Base-by-base conservation (phyloP, 2,113 vertebrate genomes). In the Atlantisia rogersi region DNA sequence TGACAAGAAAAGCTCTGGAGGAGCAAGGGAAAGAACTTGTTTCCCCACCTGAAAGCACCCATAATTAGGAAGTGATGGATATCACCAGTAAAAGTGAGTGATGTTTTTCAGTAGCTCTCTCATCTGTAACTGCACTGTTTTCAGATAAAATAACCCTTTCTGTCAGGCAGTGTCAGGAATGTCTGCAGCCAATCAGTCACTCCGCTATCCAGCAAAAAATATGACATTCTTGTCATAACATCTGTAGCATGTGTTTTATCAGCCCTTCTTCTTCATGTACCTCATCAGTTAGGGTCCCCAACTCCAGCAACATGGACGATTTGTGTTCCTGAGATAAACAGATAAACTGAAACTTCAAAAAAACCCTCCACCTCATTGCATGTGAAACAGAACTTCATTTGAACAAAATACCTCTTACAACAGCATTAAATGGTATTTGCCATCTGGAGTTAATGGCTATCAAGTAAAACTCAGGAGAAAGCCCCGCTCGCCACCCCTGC, bases 121-220 rank as follows among this genome's bases (percentile, higher is more conserved):
- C 95, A 97, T 97, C 95, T 96, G 96, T 96, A 97, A 96, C 95
- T 80, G 82, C 86, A 91, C 91, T 95, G 94, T 89, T 97, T 97
- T 94, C 94, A 97, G 95, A 97, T 96, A 97, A 96, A 96, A 97
- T 96, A 97, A 97, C 97, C 95, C 88, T 71, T 96, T 95, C 88
- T 94, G 94, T 95, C 97, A 96, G 78, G n/a, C 76, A 86, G 90
- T 86, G 95, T 96, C 95, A 95, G 88, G 86, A 96, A 91, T 77
- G 95, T 77, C 95, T 97, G 85, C 85, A 94, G 91, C 83, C 46
- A 39, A 95, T 96, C 97, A 94, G 95, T 96, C 95, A 97, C 58
- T 75, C 71, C 46, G 22, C 64, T 93, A 90, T 60, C 39, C 90
- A 88, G 68, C 63, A 87, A 93, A 95, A 96, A 77, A 71, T 65